Percentiles rank a stretch among this genome's conserved stretches.
Evolutionary conservation across 1,140 invertebrate species (phyloP).

Genomic region (Babylonia areolata): DNA sequence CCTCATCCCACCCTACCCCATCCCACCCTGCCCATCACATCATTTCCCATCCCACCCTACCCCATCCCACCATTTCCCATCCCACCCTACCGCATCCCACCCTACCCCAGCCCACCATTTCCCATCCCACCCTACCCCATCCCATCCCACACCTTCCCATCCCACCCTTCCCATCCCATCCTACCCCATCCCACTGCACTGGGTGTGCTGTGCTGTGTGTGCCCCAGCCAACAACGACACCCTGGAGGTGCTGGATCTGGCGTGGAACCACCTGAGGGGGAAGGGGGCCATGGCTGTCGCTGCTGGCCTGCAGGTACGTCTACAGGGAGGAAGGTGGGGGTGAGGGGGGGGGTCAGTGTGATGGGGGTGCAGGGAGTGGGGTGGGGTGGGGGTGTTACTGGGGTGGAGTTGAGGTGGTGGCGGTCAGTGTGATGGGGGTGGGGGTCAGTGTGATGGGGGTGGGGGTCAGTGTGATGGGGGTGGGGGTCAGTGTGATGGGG

Average conservation of each 20-base stretch:
- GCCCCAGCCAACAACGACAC: constrained; percentile 59
- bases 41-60: neutral
- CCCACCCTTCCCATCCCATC: too few relatives aligned
- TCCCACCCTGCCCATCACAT: neutral
- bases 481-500: too few relatives aligned
- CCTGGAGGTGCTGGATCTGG: constrained; percentile 62
- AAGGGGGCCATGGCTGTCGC: constrained; percentile 64
- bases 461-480: too few relatives aligned
- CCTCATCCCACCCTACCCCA: neutral
- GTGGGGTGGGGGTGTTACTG: too few relatives aligned
- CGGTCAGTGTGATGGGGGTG: too few relatives aligned
- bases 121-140: too few relatives aligned
- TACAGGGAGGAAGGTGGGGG: neutral
- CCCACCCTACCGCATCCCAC: too few relatives aligned
- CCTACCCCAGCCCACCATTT: too few relatives aligned
- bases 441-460: too few relatives aligned
- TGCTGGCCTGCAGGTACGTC: constrained; percentile 55
- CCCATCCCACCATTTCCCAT: neutral
- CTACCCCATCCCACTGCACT: neutral
- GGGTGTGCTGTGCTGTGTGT: neutral
- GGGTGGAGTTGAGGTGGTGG: too few relatives aligned
- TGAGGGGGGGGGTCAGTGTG: neutral
- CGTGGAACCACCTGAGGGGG: constrained; percentile 68
- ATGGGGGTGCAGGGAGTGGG: too few relatives aligned
- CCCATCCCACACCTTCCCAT: too few relatives aligned